Evolutionary conservation across 2,113 vertebrate species (phyloP).

Genomic region (Daubentonia madagascariensis): DNA sequence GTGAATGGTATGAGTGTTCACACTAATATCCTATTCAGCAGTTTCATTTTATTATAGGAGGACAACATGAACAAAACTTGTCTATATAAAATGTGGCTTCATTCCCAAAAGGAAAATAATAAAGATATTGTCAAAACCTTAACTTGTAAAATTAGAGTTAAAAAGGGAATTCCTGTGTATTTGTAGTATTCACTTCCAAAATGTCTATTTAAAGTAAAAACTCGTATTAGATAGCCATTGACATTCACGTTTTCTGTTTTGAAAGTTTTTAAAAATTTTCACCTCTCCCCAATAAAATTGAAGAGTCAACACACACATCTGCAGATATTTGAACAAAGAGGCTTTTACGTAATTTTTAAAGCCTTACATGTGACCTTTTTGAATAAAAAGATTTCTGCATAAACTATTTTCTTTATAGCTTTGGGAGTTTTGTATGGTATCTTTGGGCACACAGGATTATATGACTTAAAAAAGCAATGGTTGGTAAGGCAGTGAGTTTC

Average conservation of each 20-base stretch:
- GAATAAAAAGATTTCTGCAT: conserved; percentile 4
- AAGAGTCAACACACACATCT: background rate
- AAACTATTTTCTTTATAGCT: conserved; percentile 17
- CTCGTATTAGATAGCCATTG: background rate
- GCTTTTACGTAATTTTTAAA: background rate
- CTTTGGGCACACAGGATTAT: background rate
- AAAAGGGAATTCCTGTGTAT: background rate
- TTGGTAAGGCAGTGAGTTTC: background rate
- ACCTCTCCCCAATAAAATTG: background rate
- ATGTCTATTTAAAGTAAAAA: conserved; percentile 29
- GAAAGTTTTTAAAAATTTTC: background rate
- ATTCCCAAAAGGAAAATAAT: conserved; percentile 31
- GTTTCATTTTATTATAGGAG: background rate
- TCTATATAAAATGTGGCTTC: background rate
- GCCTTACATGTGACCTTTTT: background rate
- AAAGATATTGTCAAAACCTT: background rate
- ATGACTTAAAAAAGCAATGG: background rate
- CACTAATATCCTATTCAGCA: background rate
- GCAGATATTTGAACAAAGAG: conserved; percentile 4
- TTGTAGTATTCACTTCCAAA: background rate
- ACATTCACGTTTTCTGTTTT: conserved; percentile 20
- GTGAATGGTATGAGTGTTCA: background rate
- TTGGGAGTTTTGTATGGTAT: background rate
- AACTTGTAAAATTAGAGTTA: background rate
- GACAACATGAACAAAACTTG: background rate